These are phyloP conservation scores for Pimpla rufipes DNA, from an alignment of 2,888 invertebrate genomes.

Conservation along the genomic window DNA sequence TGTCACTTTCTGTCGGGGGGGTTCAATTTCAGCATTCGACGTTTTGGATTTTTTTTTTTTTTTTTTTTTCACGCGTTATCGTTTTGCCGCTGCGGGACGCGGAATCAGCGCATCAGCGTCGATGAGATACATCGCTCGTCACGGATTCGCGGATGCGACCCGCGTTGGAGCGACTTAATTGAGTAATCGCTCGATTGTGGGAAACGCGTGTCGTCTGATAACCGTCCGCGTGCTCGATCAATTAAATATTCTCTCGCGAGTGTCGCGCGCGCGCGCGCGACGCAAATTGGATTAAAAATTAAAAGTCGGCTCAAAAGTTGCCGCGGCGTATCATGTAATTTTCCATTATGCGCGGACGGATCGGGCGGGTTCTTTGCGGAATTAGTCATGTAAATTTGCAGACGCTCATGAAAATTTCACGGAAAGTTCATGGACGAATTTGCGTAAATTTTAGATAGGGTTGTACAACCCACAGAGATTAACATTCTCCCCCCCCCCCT, in stretches of 20 bases:
- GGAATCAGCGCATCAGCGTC: too few species aligned
- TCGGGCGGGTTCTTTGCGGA: constrained; percentile 8
- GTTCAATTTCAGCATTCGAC: not conserved
- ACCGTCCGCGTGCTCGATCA: not conserved
- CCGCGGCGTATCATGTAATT: constrained; percentile 8
- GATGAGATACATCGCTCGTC: not conserved
- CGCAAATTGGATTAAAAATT: constrained; percentile 5
- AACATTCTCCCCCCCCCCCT: not conserved
- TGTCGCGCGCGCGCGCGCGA: not conserved
- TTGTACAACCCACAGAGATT: not conserved
- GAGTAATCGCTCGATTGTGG: constrained; percentile 9
- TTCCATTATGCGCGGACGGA: not conserved
- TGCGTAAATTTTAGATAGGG: constrained; percentile 11
- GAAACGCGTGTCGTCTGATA: not conserved
- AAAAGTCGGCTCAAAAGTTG: constrained; percentile 5
- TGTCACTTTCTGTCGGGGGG: not conserved
- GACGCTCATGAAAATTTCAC: constrained; percentile 8
- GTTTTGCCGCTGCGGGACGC: too few species aligned
- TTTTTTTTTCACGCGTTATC: too few species aligned
- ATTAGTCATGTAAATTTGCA: constrained; percentile 29
- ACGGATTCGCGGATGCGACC: not conserved
- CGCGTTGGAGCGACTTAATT: not conserved
- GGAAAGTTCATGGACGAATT: not conserved
- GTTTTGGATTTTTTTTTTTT: too few species aligned
- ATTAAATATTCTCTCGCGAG: constrained; percentile 4